Evolutionary conservation across 2,113 vertebrate genomes (phyloP), one percentile per base, ranked within the genome.

Genomic region (Hydrolagus affinis): DNA sequence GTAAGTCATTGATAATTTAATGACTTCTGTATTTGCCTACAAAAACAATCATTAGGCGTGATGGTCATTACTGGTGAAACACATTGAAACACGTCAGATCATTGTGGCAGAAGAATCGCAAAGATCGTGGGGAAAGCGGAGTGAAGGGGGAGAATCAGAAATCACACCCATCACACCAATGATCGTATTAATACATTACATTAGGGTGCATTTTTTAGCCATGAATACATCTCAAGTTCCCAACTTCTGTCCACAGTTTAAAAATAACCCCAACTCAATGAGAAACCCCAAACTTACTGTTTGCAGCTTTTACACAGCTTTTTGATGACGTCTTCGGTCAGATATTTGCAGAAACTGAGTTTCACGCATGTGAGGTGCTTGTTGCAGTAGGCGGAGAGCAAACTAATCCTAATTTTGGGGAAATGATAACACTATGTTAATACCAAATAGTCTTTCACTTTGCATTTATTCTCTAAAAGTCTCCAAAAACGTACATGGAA

Each of bases 331-430:
- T 89, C 85, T 78, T 64, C 57, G 59, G 86, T 89, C 59, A 90
- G 21, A 85, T 87, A 70, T 87, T 88, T 89, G 72, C 89, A 94
- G 90, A 93, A 94, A 89, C 15, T 92, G 64, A 93, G 86, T 88
- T 95, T 93, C 85, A 91, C 14, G 11, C 70, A 86, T 86, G 90
- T 87, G 70, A 94, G 85, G 76, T 86, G 88, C 62, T 59, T 15
- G 68, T 86, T 89, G 86, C 87, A 91, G 88, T 93, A 92, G 59
- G 88, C 91, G 59, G 87, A 89, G 85, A 92, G 85, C 11, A 90
- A 87, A 80, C 19, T 69, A 78, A 92, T 85, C 30, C 90, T 93
- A 25, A 85, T 2, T 83, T 28, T 83, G 15, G 11, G 62, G 11
- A 32, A 83, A 66, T 17, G 78, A 32, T 32, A 3, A 32, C 64